Conservation (phyloP, 2,797 vertebrate species). For the Aselliscus stoliczkanus region DNA sequence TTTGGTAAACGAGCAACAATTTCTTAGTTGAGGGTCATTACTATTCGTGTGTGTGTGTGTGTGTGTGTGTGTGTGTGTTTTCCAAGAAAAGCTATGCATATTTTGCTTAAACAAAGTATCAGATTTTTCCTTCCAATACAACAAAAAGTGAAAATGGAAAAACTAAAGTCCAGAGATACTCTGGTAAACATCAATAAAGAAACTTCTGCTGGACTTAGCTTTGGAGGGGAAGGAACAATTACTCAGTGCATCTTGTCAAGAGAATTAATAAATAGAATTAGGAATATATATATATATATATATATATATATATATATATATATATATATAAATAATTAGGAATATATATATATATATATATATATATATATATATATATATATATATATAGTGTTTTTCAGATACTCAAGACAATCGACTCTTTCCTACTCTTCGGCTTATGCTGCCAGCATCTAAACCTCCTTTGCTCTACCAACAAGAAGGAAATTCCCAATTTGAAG, state of each 20-base stretch:
- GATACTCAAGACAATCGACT: background rate
- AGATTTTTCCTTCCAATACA: background rate
- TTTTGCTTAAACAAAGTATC: slow-evolving; percentile 1
- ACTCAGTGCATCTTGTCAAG: slow-evolving; percentile 32
- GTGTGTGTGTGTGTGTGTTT: background rate
- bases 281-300: background rate
- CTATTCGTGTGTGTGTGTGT: background rate
- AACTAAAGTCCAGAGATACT: slow-evolving; percentile 2
- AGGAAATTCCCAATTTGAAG: background rate
- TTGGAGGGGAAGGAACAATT: slow-evolving; percentile 38
- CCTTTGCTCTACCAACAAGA: background rate
- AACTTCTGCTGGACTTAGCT: slow-evolving; percentile 20
- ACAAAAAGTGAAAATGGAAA: background rate
- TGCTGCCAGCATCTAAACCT: background rate
- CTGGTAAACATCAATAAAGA: slow-evolving; percentile 43
- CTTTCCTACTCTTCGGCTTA: background rate
- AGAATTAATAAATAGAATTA: slow-evolving; percentile 16
- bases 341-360: too few relatives aligned
- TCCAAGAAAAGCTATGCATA: background rate
- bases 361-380: too few relatives aligned
- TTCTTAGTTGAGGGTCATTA: slow-evolving; percentile 22
- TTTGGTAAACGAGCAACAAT: slow-evolving; percentile 50
- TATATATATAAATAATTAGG: background rate
- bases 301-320: background rate
- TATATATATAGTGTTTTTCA: background rate